Evolutionary conservation across 2,113 vertebrate species (phyloP).

Genomic region (Edolisoma coerulescens): DNA sequence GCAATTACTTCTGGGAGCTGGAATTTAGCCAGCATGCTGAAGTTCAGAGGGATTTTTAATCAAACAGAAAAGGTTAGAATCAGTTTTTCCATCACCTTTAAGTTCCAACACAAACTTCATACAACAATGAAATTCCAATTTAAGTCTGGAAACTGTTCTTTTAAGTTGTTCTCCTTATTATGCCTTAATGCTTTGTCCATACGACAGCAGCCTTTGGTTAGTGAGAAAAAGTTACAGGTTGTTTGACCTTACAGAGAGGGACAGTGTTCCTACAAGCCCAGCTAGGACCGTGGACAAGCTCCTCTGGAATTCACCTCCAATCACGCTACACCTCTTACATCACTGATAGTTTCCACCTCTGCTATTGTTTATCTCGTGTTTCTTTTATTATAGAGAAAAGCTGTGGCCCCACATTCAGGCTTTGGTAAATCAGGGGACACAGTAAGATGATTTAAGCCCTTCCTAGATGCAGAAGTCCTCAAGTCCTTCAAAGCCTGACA

Average conservation of each 20-base stretch:
- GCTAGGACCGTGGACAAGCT: background rate
- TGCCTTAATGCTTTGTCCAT: background rate
- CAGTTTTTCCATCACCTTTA: conserved; percentile 10
- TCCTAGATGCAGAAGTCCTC: background rate
- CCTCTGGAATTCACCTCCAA: background rate
- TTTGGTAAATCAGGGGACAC: background rate
- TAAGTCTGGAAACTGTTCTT: background rate
- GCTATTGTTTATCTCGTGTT: background rate
- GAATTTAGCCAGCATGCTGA: background rate
- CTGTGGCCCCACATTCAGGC: background rate
- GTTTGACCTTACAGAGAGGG: background rate
- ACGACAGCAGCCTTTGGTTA: background rate
- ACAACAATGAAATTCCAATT: background rate
- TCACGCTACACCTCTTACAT: background rate
- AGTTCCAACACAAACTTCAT: background rate
- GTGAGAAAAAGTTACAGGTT: background rate
- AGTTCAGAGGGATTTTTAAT: conserved; percentile 21
- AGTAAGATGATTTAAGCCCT: background rate
- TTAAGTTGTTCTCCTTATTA: background rate
- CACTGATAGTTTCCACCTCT: background rate
- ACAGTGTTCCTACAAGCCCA: background rate
- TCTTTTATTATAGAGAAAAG: background rate
- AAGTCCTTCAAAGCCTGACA: background rate
- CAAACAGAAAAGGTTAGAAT: background rate
- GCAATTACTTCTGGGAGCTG: conserved; percentile 5